Evolutionary conservation across 2,888 invertebrate genomes (phyloP), one percentile per base, ranked within the genome.

Genomic region (Iselma pallidipennis): DNA sequence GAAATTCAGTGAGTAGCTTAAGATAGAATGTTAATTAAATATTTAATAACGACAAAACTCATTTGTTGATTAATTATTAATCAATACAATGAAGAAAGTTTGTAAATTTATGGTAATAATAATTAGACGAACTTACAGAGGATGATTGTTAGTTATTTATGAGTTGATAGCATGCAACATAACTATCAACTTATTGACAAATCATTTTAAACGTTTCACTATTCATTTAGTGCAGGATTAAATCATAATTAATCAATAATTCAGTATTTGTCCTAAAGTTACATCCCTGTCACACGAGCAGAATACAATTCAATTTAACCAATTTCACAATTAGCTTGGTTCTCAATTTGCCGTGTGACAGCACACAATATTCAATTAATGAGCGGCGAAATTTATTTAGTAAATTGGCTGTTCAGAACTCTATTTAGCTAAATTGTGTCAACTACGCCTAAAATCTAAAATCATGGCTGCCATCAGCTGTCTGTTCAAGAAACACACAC

Each of bases 151-250:
- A 10, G 12, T 45, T 21, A 45, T 45, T 45, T 45, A 45, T 10
- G 21, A 45, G 45, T 45, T 45, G 45, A 45, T 45, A 21, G 21
- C 45, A 45, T 45, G 45, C 45, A 45, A 45, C 45, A 45, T 45
- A 45, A 45, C 45, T 45, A 45, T 45, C 19, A 45, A 45, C 21
- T 45, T 45, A 21, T 21, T 45, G 45, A 45, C 21, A 45, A 45
- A 45, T 45, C 45, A 45, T 45, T 45, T 21, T 16, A 45, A 45
- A 45, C 21, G 10, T 21, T 45, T 4, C 45, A 45, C 21, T 45
- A 45, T 21, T 42, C 19, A 42, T 19, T 10, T 19, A 10, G 2
- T 2, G 14, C 1, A 5, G 5, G 12, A 45, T 21, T 45, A 21
- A 45, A 37, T 37, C 6, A 37, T 10, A 4, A 21, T 21, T 45